phyloP scores from a whole-genome alignment of 2,113 vertebrate species.

The Sander vitreus region DNA sequence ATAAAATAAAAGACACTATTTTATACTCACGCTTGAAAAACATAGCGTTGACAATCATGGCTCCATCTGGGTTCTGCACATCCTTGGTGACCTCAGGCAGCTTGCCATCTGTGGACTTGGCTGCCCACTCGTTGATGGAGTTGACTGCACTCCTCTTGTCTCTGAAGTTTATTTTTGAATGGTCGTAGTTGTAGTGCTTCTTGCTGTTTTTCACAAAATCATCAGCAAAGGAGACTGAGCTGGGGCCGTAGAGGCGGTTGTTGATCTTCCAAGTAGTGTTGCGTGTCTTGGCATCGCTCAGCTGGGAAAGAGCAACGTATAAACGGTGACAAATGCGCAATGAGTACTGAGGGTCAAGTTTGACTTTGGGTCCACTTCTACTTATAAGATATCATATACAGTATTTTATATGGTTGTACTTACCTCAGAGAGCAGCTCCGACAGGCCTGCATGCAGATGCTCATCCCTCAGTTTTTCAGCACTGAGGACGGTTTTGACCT shows the following conservation, averaged over 20 bases:
- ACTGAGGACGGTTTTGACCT: conserved; percentile 92
- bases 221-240: conserved; percentile 91
- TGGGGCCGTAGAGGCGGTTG: conserved; percentile 93
- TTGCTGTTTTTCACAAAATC: conserved; percentile 96
- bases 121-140: conserved; percentile 97
- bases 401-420: background rate
- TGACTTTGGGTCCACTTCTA: background rate
- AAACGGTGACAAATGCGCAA: background rate
- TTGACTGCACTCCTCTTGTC: conserved; percentile 96
- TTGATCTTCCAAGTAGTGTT: conserved; percentile 98
- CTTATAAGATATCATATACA: background rate
- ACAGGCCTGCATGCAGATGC: conserved; percentile 90
- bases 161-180: conserved; percentile 96
- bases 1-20: background rate
- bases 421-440: conserved; percentile 92
- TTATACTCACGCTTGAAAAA: conserved; percentile 97
- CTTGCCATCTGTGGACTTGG: conserved; percentile 93
- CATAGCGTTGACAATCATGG: conserved; percentile 96
- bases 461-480: conserved; percentile 91
- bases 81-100: conserved; percentile 94
- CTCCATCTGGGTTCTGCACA: conserved; percentile 93
- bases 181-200: conserved; percentile 96
- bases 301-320: conserved; percentile 32
- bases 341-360: no score
- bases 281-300: conserved; percentile 89